Evolutionary conservation across 2,797 vertebrate genomes (phyloP).

Genomic region (Thaleichthys pacificus): DNA sequence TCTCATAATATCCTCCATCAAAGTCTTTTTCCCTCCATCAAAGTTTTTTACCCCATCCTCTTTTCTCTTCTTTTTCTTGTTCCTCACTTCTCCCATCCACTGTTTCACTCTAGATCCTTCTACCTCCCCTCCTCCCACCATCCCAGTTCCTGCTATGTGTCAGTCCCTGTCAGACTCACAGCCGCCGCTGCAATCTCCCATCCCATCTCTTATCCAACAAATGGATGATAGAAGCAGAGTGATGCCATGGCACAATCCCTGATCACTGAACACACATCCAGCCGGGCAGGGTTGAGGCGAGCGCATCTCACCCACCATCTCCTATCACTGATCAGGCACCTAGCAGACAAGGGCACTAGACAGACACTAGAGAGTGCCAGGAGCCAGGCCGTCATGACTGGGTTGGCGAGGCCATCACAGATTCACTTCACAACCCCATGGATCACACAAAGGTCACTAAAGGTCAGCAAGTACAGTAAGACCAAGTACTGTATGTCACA

Average conservation of each 20-base stretch:
- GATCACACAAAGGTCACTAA: not conserved
- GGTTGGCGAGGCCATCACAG: not conserved
- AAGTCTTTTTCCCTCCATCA: not conserved
- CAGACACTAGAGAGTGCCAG: not conserved
- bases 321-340: slow-evolving; percentile 3
- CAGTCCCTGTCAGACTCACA: slow-evolving; percentile 3
- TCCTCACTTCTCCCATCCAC: slow-evolving; percentile 1
- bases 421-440: not conserved
- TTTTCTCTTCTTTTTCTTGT: not conserved
- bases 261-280: not conserved
- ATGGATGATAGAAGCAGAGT: not conserved
- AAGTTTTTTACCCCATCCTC: not conserved
- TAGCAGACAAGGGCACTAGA: slow-evolving; percentile 2
- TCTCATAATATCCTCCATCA: too few species aligned
- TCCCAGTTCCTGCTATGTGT: not conserved
- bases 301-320: not conserved
- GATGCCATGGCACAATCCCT: slow-evolving; percentile 9
- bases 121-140: slow-evolving; percentile 4
- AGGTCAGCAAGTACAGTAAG: not conserved
- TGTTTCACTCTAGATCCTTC: slow-evolving; percentile 2
- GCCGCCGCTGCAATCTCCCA: slow-evolving; percentile 5
- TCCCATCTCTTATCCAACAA: slow-evolving; percentile 9
- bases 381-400: not conserved
- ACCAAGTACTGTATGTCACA: too few species aligned
- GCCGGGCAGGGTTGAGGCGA: not conserved